Evolutionary conservation across 2,888 invertebrate species (phyloP).

Genomic region (Crematogaster levior): DNA sequence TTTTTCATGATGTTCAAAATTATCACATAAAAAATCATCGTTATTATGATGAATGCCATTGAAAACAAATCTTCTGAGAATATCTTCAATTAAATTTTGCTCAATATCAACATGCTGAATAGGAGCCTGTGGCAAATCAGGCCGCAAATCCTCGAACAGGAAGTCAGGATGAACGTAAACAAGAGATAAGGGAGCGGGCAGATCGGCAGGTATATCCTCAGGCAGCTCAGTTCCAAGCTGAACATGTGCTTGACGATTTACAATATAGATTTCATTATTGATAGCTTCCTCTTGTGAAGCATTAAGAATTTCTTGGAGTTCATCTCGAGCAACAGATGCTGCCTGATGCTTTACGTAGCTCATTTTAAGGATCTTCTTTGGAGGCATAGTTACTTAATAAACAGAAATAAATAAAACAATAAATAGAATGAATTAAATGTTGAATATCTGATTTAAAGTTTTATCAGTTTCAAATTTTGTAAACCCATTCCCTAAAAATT

Average conservation of each 20-base stretch:
- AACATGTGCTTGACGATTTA: not conserved
- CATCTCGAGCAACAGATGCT: not conserved
- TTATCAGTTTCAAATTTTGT: too few species aligned
- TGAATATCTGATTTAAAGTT: too few species aligned
- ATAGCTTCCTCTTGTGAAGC: not conserved
- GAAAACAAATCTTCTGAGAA: not conserved
- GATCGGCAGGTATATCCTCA: not conserved
- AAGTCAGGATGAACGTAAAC: not conserved
- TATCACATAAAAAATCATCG: not conserved
- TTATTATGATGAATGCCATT: not conserved
- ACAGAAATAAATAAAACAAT: too few species aligned
- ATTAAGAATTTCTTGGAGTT: not conserved
- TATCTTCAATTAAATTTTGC: conserved; percentile 1
- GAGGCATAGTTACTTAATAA: conserved; percentile 7
- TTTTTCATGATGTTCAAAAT: not conserved
- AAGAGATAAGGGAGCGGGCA: not conserved
- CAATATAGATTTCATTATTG: not conserved
- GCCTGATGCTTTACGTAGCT: not conserved
- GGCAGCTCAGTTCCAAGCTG: too few species aligned
- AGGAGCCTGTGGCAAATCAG: not conserved
- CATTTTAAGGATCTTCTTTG: not conserved
- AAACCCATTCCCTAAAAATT: too few species aligned
- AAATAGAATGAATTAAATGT: too few species aligned
- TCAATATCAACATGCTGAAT: not conserved
- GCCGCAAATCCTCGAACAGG: not conserved